Evolutionary conservation across 2,888 invertebrate species (phyloP), one percentile per base, ranked within the genome.

Genomic region (Athalia cordata): DNA sequence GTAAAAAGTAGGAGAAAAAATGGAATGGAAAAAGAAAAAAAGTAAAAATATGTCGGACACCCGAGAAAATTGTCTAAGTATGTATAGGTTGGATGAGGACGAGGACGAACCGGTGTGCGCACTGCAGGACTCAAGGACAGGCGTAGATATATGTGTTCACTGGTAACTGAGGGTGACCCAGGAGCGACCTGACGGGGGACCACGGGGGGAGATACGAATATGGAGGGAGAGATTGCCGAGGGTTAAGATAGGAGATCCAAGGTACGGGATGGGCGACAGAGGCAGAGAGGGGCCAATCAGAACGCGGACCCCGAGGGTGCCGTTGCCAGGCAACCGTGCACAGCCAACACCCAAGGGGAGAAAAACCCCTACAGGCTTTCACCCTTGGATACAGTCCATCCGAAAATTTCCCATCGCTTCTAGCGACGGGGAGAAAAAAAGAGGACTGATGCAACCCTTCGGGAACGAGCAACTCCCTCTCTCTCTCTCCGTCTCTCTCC

Each of bases 261-360:
- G 70, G 77, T 49, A n/a, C 62, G 72, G 75, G 50, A 75, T 75
- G 75, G 62, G 75, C 75, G 77, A 80, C 65, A 80, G 78, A 62
- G 65, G 66, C 68, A 77, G 84, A 85, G 83, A 85, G 84, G 86
- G 86, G 86, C 88, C 87, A 88, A 88, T 89, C 87, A 84, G 86
- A 86, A 84, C 83, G 74, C 83, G 85, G 85, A 85, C 85, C 84
- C 85, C 80, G 86, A 85, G 86, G 86, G 87, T 87, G 85, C 86
- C 85, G 89, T 89, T 89, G 89, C 90, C 85, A 84, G 85, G 90
- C 89, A 89, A 90, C 90, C 85, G 86, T 75, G 87, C 86, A 86
- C 87, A 85, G 86, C 86, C 84, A 85, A 87, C 82, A 84, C 82
- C 84, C 84, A 82, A 84, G 83, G 83, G 84, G 82, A 83, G 82